Conservation (phyloP, 1,140 invertebrate genomes). For the Acromyrmex echinatior region DNA sequence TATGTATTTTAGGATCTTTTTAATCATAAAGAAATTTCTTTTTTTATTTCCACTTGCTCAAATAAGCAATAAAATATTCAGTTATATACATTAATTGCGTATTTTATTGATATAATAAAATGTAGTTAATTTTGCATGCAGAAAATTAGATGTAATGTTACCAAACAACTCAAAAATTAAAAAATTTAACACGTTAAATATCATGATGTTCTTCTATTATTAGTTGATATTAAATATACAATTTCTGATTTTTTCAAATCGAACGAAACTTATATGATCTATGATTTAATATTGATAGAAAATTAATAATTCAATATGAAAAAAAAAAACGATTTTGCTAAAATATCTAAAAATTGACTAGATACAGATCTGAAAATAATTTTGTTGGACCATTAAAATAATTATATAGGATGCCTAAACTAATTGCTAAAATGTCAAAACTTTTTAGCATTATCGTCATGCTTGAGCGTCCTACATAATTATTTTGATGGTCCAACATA, state of each 20-base stretch:
- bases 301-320: background rate
- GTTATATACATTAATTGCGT: background rate
- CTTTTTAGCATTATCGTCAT: no score
- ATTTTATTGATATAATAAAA: background rate
- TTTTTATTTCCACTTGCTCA: background rate
- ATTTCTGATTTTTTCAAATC: background rate
- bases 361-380: no score
- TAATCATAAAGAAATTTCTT: slow-evolving; percentile 1
- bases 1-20: background rate
- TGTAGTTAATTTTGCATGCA: background rate
- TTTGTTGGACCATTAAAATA: no score
- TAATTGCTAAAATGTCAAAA: no score
- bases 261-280: background rate
- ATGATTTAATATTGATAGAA: background rate
- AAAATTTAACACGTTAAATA: background rate
- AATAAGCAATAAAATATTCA: background rate
- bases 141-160: background rate
- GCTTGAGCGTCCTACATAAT: no score
- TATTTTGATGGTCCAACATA: no score
- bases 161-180: background rate
- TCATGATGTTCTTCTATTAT: background rate
- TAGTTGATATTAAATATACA: background rate
- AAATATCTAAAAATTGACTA: no score
- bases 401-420: no score
- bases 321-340: no score